Evolutionary conservation across 2,113 vertebrate species (phyloP).

Genomic region (Cololabis saira): DNA sequence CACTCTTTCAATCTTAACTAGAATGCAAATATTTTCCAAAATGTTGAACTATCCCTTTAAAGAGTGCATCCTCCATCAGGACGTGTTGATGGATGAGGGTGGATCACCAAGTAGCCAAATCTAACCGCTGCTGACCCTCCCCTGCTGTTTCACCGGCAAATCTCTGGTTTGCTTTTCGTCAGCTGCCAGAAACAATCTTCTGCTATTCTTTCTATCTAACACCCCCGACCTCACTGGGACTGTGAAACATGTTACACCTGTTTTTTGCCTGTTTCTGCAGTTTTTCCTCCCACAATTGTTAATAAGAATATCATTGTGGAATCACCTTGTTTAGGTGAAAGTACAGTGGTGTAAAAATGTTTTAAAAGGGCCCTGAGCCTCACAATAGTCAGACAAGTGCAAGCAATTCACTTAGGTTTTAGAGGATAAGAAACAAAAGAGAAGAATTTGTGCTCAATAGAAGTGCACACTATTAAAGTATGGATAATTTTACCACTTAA

Average conservation of each 20-base stretch:
- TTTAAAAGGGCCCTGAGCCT: too few relatives aligned
- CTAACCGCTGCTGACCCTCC: neutral
- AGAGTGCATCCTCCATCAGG: neutral
- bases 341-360: too few relatives aligned
- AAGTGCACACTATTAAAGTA: too few relatives aligned
- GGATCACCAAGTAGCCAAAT: neutral
- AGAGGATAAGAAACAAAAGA: too few relatives aligned
- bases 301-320: neutral
- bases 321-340: too few relatives aligned
- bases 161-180: neutral
- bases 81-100: neutral
- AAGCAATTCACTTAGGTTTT: too few relatives aligned
- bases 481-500: too few relatives aligned
- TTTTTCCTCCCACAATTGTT: neutral
- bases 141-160: neutral
- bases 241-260: neutral
- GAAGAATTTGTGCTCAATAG: too few relatives aligned
- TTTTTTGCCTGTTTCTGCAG: neutral
- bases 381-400: too few relatives aligned
- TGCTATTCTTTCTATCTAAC: neutral
- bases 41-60: constrained; percentile 2
- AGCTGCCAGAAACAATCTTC: neutral
- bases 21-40: neutral
- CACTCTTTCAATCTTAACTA: too few relatives aligned
- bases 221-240: neutral